Conservation (phyloP, 2,888 invertebrate species). For the Temnothorax ravouxi region DNA sequence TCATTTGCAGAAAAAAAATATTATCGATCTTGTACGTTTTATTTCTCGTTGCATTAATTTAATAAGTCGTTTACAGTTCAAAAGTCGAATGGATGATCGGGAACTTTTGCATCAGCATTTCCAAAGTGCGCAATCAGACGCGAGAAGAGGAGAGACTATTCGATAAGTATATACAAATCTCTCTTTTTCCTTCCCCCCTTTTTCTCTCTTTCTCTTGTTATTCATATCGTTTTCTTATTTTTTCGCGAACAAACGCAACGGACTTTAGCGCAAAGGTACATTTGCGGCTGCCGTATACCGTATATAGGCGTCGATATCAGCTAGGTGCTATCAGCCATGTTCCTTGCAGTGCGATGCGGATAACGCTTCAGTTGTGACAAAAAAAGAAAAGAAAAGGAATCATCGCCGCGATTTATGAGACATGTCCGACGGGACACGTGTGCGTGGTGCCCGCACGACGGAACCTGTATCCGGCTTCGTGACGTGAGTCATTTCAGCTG, state of each 20-base stretch:
- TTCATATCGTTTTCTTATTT: background rate
- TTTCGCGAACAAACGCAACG: background rate
- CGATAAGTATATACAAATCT: background rate
- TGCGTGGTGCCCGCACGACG: slow-evolving; percentile 7
- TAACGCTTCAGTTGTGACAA: background rate
- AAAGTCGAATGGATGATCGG: background rate
- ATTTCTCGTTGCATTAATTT: slow-evolving; percentile 1
- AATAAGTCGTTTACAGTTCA: background rate
- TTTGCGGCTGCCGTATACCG: background rate
- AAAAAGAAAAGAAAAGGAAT: slow-evolving; percentile 17
- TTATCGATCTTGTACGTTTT: background rate
- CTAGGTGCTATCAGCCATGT: background rate
- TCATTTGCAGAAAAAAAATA: slow-evolving; percentile 1
- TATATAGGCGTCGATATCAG: background rate
- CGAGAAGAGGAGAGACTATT: background rate
- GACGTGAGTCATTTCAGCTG: slow-evolving; percentile 50
- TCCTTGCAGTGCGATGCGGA: background rate
- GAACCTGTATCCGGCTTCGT: slow-evolving; percentile 46
- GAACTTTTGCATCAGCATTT: background rate
- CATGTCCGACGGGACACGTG: background rate
- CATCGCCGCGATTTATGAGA: background rate
- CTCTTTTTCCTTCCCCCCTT: no score
- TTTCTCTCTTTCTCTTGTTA: background rate
- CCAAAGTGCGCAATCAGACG: background rate
- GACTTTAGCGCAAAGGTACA: background rate